These are phyloP conservation scores for Scrobipalpa costella DNA, from an alignment of 2,888 invertebrate species.

Conservation along the genomic window DNA sequence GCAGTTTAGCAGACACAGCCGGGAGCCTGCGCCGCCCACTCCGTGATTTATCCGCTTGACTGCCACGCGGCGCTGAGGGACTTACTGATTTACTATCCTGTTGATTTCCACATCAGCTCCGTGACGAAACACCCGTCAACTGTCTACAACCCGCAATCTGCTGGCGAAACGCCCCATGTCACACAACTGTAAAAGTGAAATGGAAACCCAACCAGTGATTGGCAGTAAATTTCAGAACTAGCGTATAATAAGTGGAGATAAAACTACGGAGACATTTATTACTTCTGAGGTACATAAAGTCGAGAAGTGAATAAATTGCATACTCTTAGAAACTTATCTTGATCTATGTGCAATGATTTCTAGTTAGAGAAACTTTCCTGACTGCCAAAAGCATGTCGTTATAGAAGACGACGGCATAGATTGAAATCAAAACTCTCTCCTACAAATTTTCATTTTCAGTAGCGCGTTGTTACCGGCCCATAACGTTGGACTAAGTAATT, in stretches of 20 bases:
- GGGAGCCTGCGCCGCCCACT: constrained; percentile 65
- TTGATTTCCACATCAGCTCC: constrained; percentile 65
- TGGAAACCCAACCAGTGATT: constrained; percentile 29
- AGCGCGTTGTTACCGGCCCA: not conserved
- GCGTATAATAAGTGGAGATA: constrained; percentile 14
- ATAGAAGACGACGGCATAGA: not conserved
- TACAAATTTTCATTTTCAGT: constrained; percentile 9
- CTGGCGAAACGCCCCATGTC: constrained; percentile 43
- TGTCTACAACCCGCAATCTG: constrained; percentile 40
- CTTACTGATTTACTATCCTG: constrained; percentile 61
- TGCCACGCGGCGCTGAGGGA: constrained; percentile 27
- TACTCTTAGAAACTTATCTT: constrained; percentile 2
- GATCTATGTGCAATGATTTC: constrained; percentile 10
- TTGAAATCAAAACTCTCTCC: constrained; percentile 1
- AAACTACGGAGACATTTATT: constrained; percentile 15
- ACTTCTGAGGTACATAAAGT: not conserved
- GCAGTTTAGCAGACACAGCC: constrained; percentile 63
- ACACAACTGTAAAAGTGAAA: constrained; percentile 32
- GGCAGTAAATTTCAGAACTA: constrained; percentile 3
- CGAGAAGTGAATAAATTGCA: constrained; percentile 12
- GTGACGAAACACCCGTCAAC: constrained; percentile 63
- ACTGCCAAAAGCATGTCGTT: not conserved
- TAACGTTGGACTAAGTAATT: constrained; percentile 2
- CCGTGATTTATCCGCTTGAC: constrained; percentile 71
- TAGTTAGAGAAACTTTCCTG: constrained; percentile 10